phyloP scores from a whole-genome alignment of 2,797 vertebrate genomes.

The Sphenodon punctatus region DNA sequence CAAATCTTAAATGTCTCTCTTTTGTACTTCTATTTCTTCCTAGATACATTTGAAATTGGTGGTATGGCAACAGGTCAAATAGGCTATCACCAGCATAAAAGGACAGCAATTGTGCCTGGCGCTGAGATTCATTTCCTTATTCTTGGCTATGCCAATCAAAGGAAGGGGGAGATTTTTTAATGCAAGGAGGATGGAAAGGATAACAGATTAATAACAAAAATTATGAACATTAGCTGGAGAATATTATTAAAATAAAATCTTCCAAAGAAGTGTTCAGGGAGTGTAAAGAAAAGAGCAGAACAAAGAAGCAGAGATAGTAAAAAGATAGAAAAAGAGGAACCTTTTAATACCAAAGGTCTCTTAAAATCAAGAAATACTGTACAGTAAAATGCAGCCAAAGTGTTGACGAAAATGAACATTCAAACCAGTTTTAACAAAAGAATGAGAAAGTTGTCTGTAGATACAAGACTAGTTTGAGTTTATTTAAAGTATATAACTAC shows the following conservation, averaged over 20 bases:
- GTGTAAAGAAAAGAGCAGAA: constrained; percentile 32
- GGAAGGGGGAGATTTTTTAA: constrained; percentile 18
- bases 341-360: background rate
- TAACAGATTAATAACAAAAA: too few species aligned
- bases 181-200: constrained; percentile 29
- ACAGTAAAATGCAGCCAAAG: background rate
- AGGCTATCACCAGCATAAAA: constrained; percentile 34
- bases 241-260: too few species aligned
- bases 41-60: constrained; percentile 27
- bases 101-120: constrained; percentile 20
- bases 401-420: background rate
- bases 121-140: constrained; percentile 27
- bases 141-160: constrained; percentile 37
- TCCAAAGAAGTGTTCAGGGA: too few species aligned
- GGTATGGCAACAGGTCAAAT: constrained; percentile 35
- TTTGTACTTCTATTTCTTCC: constrained; percentile 20
- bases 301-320: background rate
- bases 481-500: background rate
- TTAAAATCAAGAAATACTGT: background rate
- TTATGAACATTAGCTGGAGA: too few species aligned
- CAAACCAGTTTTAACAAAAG: background rate
- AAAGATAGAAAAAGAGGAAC: background rate
- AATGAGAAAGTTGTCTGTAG: background rate
- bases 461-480: background rate
- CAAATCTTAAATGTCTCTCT: background rate